These are phyloP conservation scores for Neuroscelio doddi DNA, from an alignment of 2,888 invertebrate species.

Conservation along the genomic window DNA sequence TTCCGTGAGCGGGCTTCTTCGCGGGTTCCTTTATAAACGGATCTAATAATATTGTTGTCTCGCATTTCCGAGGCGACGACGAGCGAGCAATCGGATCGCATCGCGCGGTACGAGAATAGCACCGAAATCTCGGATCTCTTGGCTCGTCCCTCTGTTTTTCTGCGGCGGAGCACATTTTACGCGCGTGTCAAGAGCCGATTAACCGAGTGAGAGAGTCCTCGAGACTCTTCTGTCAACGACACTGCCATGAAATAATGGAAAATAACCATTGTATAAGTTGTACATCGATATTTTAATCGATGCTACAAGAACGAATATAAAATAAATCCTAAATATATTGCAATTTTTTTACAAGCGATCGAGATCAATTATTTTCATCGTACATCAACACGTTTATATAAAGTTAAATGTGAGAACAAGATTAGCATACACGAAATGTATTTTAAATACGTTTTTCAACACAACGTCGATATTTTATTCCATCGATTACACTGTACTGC, in stretches of 20 bases:
- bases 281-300: too few relatives aligned
- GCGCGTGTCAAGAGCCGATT: conserved; percentile 53
- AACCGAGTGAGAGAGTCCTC: conserved; percentile 39
- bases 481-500: too few relatives aligned
- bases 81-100: conserved; percentile 62
- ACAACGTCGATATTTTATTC: too few relatives aligned
- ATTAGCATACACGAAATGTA: too few relatives aligned
- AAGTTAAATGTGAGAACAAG: too few relatives aligned
- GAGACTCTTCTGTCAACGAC: conserved; percentile 30
- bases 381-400: too few relatives aligned
- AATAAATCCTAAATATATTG: too few relatives aligned
- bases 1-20: conserved; percentile 38
- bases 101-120: conserved; percentile 61
- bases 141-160: conserved; percentile 54
- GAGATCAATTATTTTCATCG: too few relatives aligned
- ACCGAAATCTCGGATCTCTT: conserved; percentile 62
- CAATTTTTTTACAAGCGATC: too few relatives aligned
- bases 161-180: conserved; percentile 47
- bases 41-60: conserved; percentile 67
- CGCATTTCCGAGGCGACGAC: conserved; percentile 61
- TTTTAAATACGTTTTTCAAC: too few relatives aligned
- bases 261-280: too few relatives aligned
- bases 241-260: conserved; percentile 1
- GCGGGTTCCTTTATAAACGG: conserved; percentile 48
- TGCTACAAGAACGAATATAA: too few relatives aligned